Base-by-base conservation (phyloP, 2,888 invertebrate species). In the Calameuta pallipes region DNA sequence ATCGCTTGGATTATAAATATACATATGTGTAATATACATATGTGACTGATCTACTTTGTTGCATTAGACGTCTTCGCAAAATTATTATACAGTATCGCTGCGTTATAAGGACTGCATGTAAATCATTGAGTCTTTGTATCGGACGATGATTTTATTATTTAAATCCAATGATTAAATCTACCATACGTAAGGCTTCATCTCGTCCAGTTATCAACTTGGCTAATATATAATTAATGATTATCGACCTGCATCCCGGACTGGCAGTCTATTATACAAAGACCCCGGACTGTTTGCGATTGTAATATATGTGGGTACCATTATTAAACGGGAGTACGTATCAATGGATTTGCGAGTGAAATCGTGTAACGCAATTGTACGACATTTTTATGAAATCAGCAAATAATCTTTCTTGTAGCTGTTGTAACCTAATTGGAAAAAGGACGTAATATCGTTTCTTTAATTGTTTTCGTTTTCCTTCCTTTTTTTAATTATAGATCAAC, bases 401-500 rank as follows among this genome's bases (percentile, higher is more conserved):
- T 56, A 56, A 56, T 56, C 56, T 56, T 23, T 23, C 2, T 56
- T 9, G 56, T 56, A 56, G 56, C 56, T 56, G 56, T 56, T 56
- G 56, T 56, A 56, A 56, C 56, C 23, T 56, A 56, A 23, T 56
- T 56, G 56, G 56, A 56, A 23, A 23, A 56, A 56, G 23, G 56
- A 56, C 56, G 56, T 23, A 15, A 23, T 15, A 56, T 23, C 23
- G 56, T 56, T 23, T 23, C 9, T 56, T 56, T 56, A 56, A 56
- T 56, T 9, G 2, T 56, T 23, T 56, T 56, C 23, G 9, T 56
- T 56, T 56, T 56, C 2, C 75, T 73, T 69, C 30, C 34, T 90
- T 91, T 89, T 90, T 92, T 91, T 77, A 76, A 82, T 92, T 92
- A 76, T 93, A 97, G 97, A 97, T 93, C 97, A 97, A 92, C 97